phyloP scores from a whole-genome alignment of 2,888 invertebrate species.

The Amphipoea oculea region DNA sequence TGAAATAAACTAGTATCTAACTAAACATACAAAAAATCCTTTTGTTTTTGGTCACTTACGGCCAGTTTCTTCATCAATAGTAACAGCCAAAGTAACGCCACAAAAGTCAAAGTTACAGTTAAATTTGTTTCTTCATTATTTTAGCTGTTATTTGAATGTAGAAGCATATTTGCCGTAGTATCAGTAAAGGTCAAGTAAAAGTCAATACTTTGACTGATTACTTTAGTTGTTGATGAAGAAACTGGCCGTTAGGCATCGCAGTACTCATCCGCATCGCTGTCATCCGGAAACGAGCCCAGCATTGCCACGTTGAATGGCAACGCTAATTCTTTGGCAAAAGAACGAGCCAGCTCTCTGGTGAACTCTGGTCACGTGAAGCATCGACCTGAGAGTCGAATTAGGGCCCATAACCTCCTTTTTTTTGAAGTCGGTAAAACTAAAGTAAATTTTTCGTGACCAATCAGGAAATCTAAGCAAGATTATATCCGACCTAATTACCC shows the following conservation, averaged over 20 bases:
- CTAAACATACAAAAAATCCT: neutral
- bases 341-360: neutral
- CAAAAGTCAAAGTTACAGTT: no score
- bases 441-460: neutral
- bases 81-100: no score
- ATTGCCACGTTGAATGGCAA: neutral
- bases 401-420: neutral
- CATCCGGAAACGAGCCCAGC: neutral
- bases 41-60: neutral
- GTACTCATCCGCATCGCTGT: neutral
- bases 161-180: no score
- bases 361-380: neutral
- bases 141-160: no score
- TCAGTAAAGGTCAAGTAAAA: no score
- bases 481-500: slow-evolving; percentile 1
- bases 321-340: neutral
- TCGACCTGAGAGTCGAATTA: no score
- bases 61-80: no score
- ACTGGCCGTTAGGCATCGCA: neutral
- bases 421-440: no score
- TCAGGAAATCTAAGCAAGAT: neutral
- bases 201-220: no score
- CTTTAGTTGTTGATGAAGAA: no score
- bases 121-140: no score
- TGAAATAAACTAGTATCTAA: slow-evolving; percentile 25